Percentiles rank a stretch among this genome's conserved stretches.
phyloP scores from a whole-genome alignment of 2,113 vertebrate genomes.

The Sebastes schlegelii region DNA sequence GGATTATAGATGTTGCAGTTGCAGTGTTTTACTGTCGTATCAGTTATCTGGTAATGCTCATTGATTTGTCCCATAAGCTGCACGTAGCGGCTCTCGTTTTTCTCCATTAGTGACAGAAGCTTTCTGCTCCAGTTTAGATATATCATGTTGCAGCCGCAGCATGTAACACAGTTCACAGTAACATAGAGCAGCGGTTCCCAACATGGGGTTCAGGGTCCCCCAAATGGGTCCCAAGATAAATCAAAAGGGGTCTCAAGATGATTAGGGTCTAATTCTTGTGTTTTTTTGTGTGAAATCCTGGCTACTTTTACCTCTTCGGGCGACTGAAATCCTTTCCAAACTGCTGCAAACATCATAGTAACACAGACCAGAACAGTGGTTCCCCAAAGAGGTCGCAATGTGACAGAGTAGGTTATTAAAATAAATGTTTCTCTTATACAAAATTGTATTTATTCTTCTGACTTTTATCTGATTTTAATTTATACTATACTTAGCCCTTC shows the following conservation, averaged over 20 bases:
- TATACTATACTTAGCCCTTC: too few relatives aligned
- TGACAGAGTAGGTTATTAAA: too few relatives aligned
- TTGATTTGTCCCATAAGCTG: constrained; percentile 37
- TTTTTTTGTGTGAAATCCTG: neutral
- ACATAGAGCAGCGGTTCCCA: constrained; percentile 4
- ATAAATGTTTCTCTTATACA: too few relatives aligned
- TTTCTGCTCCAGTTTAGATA: constrained; percentile 32
- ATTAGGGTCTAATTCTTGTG: neutral
- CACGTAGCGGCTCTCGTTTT: constrained; percentile 23
- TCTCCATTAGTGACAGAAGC: constrained; percentile 33
- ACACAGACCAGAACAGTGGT: too few relatives aligned
- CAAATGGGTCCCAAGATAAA: neutral
- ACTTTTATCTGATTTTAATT: too few relatives aligned
- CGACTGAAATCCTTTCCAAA: too few relatives aligned
- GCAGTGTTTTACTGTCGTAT: constrained; percentile 35
- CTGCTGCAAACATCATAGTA: neutral
- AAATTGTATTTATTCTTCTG: too few relatives aligned
- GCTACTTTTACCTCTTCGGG: neutral
- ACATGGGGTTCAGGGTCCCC: neutral
- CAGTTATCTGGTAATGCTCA: constrained; percentile 48
- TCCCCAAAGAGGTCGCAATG: too few relatives aligned
- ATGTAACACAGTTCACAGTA: neutral
- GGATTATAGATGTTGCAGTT: constrained; percentile 38
- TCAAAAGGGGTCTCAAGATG: neutral
- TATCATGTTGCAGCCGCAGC: neutral